Percentiles rank a stretch among this genome's conserved stretches.
phyloP scores from a whole-genome alignment of 1,140 invertebrate species.

The Pseudomyrmex pallidus region DNA sequence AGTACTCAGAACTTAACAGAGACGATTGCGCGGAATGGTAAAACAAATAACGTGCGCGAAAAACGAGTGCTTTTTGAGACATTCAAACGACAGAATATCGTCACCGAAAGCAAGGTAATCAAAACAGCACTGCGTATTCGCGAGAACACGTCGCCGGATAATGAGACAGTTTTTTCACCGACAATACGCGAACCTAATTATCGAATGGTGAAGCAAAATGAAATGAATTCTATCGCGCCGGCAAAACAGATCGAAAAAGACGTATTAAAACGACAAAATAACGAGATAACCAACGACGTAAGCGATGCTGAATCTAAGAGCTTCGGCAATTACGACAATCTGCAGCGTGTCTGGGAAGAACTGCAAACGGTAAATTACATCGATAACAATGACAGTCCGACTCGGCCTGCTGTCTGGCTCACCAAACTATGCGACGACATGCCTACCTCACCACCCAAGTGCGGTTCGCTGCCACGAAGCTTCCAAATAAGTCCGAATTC shows the following conservation, averaged over 20 bases:
- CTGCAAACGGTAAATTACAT: conserved; percentile 71
- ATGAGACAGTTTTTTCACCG: neutral
- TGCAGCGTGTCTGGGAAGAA: conserved; percentile 84
- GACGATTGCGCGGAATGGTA: conserved; percentile 41
- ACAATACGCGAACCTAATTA: neutral
- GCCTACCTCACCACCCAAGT: conserved; percentile 86
- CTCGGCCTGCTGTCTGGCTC: conserved; percentile 87
- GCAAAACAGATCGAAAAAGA: conserved; percentile 23
- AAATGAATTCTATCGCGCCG: conserved; percentile 23
- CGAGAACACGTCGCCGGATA: conserved; percentile 72
- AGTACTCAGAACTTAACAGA: conserved; percentile 57
- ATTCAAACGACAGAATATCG: conserved; percentile 79
- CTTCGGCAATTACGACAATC: conserved; percentile 85
- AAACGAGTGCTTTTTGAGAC: conserved; percentile 79
- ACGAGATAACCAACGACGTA: neutral
- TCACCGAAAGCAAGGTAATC: conserved; percentile 79
- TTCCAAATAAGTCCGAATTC: conserved; percentile 86
- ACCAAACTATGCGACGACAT: conserved; percentile 87
- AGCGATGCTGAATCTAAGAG: conserved; percentile 36
- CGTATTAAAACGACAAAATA: neutral
- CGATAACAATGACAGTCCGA: conserved; percentile 84
- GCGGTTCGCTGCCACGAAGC: conserved; percentile 91
- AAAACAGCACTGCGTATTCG: conserved; percentile 78
- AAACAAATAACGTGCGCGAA: conserved; percentile 70
- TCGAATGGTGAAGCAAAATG: neutral